Percentiles rank a stretch among this genome's conserved stretches.
phyloP scores from a whole-genome alignment of 1,140 invertebrate genomes.

The Caenorhabditis latens region DNA sequence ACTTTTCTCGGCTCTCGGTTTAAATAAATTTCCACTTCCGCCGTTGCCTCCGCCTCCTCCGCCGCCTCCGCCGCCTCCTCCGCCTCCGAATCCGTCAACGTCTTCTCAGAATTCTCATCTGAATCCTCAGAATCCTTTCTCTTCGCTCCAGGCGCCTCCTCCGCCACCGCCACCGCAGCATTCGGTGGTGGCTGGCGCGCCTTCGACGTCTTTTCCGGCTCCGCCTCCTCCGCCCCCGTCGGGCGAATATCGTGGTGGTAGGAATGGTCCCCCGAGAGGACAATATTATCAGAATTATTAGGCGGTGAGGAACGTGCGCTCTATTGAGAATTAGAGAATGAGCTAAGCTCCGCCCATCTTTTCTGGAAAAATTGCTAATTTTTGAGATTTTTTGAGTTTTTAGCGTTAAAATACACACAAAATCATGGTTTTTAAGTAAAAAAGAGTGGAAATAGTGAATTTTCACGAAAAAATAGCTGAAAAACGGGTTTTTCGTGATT shows the following conservation, averaged over 20 bases:
- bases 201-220: conserved; percentile 8
- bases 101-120: neutral
- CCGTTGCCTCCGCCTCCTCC: conserved; percentile 18
- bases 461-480: too few species aligned
- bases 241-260: neutral
- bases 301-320: too few species aligned
- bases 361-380: too few species aligned
- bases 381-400: too few species aligned
- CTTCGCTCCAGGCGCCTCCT: neutral
- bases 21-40: conserved; percentile 25
- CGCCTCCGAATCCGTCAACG: neutral
- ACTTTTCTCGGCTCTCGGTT: conserved; percentile 21
- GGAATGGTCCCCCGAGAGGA: neutral
- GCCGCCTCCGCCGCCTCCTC: neutral
- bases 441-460: too few species aligned
- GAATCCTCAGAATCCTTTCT: neutral
- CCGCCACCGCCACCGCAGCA: neutral
- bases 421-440: too few species aligned
- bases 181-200: neutral
- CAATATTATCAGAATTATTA: too few species aligned
- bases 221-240: neutral
- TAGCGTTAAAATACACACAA: too few species aligned
- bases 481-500: too few species aligned
- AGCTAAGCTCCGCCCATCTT: too few species aligned
- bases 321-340: too few species aligned